Conservation (phyloP, 2,113 vertebrate genomes). For the Prunella fulvescens region DNA sequence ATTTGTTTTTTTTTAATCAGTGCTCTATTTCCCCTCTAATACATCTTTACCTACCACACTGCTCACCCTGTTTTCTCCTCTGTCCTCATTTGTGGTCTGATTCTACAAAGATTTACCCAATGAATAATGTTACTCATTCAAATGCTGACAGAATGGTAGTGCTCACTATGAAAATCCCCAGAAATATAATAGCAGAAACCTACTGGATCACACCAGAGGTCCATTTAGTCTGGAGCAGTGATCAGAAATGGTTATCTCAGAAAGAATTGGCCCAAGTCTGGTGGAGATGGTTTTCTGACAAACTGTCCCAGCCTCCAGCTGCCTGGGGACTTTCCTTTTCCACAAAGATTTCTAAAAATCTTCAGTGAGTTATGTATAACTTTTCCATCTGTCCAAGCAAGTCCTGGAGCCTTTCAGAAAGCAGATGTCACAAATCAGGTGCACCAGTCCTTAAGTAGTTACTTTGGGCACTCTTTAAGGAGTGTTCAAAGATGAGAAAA, state of each 20-base stretch:
- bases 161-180: neutral
- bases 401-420: neutral
- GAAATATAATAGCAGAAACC: neutral
- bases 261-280: neutral
- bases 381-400: neutral
- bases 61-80: neutral
- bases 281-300: neutral
- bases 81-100: neutral
- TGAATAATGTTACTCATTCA: neutral
- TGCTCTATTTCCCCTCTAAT: neutral
- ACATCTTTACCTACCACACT: neutral
- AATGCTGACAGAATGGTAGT: neutral
- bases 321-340: neutral
- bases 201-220: neutral
- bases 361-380: neutral
- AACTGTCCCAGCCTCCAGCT: neutral
- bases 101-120: neutral
- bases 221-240: neutral
- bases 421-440: neutral
- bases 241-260: neutral
- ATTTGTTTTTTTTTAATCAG: neutral
- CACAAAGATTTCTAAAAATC: neutral
- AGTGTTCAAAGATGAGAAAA: neutral
- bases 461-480: neutral
- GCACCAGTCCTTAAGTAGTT: neutral